These are phyloP conservation scores for Schizothorax lantsangensis DNA, from an alignment of 2,797 vertebrate species.

Conservation along the genomic window DNA sequence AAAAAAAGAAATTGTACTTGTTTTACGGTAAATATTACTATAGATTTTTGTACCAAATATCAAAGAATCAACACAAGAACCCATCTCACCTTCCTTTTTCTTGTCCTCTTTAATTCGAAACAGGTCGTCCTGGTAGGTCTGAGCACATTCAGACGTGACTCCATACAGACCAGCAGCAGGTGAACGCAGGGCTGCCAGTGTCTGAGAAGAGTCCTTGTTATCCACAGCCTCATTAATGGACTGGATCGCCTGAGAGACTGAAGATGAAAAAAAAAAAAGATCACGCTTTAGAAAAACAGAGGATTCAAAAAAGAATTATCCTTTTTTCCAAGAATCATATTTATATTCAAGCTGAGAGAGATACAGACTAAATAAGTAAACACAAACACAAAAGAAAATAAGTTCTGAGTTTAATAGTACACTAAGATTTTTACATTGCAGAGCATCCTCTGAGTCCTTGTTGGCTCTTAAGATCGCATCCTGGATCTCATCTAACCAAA, in stretches of 20 bases:
- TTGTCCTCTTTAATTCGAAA: slow-evolving; percentile 81
- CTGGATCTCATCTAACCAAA: slow-evolving; percentile 99
- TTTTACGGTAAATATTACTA: not conserved
- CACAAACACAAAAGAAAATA: no score
- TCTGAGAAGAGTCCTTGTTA: slow-evolving; percentile 80
- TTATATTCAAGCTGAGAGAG: not conserved
- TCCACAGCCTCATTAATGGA: slow-evolving; percentile 91
- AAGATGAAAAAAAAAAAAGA: not conserved
- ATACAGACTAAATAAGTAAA: not conserved
- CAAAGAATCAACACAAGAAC: not conserved
- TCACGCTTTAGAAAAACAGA: not conserved
- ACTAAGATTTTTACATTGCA: slow-evolving; percentile 82
- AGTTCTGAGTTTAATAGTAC: no score
- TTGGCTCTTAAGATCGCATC: slow-evolving; percentile 89
- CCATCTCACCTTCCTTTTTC: slow-evolving; percentile 79
- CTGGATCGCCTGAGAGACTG: slow-evolving; percentile 91
- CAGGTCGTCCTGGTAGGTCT: slow-evolving; percentile 89
- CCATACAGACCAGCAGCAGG: slow-evolving; percentile 90
- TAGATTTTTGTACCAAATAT: not conserved
- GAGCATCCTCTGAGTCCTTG: slow-evolving; percentile 89
- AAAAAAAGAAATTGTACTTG: not conserved
- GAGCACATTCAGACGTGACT: slow-evolving; percentile 90
- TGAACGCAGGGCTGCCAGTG: slow-evolving; percentile 83
- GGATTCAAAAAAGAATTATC: not conserved
- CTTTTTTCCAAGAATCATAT: not conserved